Conservation (phyloP, 2,797 vertebrate genomes). For the Jordanella pulchra region DNA sequence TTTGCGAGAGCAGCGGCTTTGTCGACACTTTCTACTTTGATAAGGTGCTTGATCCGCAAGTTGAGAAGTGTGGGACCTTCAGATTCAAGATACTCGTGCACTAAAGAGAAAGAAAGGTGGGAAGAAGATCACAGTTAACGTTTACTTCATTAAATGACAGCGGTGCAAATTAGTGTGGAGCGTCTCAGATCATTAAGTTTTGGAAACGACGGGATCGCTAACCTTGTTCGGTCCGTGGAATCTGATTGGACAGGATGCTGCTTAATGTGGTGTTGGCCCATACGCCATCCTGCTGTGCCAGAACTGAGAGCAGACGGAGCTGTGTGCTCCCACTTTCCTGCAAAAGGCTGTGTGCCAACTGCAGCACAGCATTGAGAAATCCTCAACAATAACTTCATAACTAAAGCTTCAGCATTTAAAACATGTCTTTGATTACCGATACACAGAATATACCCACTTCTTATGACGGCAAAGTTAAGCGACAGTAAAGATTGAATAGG, state of each 20-base stretch:
- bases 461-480: slow-evolving; percentile 39
- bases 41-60: slow-evolving; percentile 98
- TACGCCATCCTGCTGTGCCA: slow-evolving; percentile 91
- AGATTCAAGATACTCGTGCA: slow-evolving; percentile 88
- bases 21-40: slow-evolving; percentile 90
- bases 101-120: slow-evolving; percentile 70
- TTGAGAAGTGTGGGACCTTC: slow-evolving; percentile 93
- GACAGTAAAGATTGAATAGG: slow-evolving; percentile 30
- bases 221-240: slow-evolving; percentile 89
- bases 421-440: not conserved
- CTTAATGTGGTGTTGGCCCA: slow-evolving; percentile 92
- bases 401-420: slow-evolving; percentile 16
- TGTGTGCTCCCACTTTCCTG: slow-evolving; percentile 91
- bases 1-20: slow-evolving; percentile 94
- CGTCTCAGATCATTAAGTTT: not conserved
- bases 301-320: slow-evolving; percentile 87
- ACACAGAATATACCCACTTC: slow-evolving; percentile 15
- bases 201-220: slow-evolving; percentile 27
- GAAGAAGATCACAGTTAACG: slow-evolving; percentile 29
- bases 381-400: not conserved
- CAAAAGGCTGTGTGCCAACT: slow-evolving; percentile 93
- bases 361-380: slow-evolving; percentile 51
- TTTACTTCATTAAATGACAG: slow-evolving; percentile 2
- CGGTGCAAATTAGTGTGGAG: not conserved
- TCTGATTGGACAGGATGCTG: slow-evolving; percentile 89